phyloP scores from a whole-genome alignment of 2,113 vertebrate species.

The Cinclus cinclus region DNA sequence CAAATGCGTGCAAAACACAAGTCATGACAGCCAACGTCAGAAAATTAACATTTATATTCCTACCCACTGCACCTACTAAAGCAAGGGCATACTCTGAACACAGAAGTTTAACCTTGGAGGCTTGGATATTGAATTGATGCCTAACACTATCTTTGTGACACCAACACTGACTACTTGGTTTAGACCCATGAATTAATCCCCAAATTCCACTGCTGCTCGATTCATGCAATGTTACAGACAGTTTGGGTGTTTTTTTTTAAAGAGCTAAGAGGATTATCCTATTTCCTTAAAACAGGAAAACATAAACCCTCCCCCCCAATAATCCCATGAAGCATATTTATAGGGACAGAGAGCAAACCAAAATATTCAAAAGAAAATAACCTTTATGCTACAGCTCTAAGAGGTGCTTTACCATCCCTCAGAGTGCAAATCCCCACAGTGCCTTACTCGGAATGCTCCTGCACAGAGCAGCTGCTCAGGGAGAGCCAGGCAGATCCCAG shows the following conservation, averaged over 20 bases:
- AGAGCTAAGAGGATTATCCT: constrained; percentile 8
- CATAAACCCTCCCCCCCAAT: background rate
- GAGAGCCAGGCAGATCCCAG: fast-evolving
- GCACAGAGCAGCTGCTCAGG: background rate
- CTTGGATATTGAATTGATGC: background rate
- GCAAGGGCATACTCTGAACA: background rate
- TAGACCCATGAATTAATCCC: background rate
- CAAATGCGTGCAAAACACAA: background rate
- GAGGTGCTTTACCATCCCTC: background rate
- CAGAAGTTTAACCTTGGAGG: background rate
- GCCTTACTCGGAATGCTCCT: background rate
- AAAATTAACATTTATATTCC: background rate
- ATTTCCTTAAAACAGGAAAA: constrained; percentile 16
- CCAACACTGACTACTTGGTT: background rate
- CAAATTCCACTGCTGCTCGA: background rate
- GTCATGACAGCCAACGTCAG: background rate
- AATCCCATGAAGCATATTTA: background rate
- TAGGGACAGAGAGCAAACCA: background rate
- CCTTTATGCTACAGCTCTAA: background rate
- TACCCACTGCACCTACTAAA: background rate
- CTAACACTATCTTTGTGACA: background rate
- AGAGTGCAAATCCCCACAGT: background rate
- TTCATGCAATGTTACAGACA: background rate
- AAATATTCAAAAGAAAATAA: background rate
- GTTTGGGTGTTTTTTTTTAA: background rate